These are phyloP conservation scores for Dynastes tityus DNA, from an alignment of 2,888 invertebrate genomes.

Conservation along the genomic window DNA sequence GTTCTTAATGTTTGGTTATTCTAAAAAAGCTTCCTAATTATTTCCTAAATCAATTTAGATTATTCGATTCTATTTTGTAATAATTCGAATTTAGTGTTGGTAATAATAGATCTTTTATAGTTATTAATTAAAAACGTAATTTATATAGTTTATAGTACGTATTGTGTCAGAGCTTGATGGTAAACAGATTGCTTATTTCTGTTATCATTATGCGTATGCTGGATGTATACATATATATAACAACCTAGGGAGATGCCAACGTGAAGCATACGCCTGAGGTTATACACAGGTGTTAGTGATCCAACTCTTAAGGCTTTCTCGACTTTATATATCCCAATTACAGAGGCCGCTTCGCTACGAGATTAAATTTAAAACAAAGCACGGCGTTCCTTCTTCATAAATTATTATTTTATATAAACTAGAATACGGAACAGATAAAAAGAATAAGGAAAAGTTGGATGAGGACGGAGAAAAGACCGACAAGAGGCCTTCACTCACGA, in stretches of 20 bases:
- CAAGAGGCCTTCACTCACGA: conserved; percentile 35
- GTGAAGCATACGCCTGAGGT: conserved; percentile 65
- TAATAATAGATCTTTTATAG: conserved; percentile 35
- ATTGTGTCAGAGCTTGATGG: conserved; percentile 29
- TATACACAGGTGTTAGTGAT: conserved; percentile 68
- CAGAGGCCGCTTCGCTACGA: conserved; percentile 69
- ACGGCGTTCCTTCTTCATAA: conserved; percentile 54
- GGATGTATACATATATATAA: conserved; percentile 19
- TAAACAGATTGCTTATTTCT: conserved; percentile 40
- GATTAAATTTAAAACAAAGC: conserved; percentile 70
- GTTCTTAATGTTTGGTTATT: no score
- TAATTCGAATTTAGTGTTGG: conserved; percentile 11
- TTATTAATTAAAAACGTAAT: conserved; percentile 36
- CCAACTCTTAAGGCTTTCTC: conserved; percentile 58
- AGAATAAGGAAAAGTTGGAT: conserved; percentile 49
- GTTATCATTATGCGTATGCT: conserved; percentile 38
- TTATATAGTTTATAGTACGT: conserved; percentile 2
- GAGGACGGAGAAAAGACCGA: conserved; percentile 25
- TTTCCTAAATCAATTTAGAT: conserved; percentile 15
- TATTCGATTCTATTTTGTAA: not conserved
- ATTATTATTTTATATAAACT: conserved; percentile 59
- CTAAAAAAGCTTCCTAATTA: not conserved
- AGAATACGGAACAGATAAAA: conserved; percentile 40
- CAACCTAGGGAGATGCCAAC: conserved; percentile 62
- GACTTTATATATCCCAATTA: conserved; percentile 70